Percentiles rank a stretch among this genome's conserved stretches.
Conservation (phyloP, 2,888 invertebrate species). For the Platerodrilus igneus region DNA sequence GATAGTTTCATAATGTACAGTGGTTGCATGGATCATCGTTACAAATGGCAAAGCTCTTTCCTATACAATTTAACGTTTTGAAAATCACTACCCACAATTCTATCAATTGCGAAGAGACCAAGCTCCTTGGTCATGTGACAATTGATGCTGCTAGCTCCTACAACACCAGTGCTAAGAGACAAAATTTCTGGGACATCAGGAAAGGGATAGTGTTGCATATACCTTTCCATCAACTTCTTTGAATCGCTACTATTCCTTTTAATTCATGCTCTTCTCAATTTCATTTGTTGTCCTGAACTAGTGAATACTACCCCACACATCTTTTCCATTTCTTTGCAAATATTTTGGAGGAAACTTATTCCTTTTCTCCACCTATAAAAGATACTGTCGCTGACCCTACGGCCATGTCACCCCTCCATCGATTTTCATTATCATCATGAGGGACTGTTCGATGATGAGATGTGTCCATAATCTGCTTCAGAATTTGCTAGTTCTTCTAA, state of each 20-base stretch:
- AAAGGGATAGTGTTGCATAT: neutral
- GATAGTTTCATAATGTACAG: constrained; percentile 6
- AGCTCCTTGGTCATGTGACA: constrained; percentile 7
- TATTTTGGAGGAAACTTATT: constrained; percentile 1
- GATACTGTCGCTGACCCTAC: constrained; percentile 7
- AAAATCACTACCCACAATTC: constrained; percentile 5
- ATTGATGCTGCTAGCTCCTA: constrained; percentile 7
- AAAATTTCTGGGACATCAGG: neutral
- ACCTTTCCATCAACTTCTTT: neutral
- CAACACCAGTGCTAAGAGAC: constrained; percentile 9
- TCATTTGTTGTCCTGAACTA: constrained; percentile 1
- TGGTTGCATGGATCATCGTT: constrained; percentile 5
- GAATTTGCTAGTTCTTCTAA: constrained; percentile 5
- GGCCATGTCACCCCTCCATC: constrained; percentile 7
- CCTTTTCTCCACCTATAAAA: constrained; percentile 4
- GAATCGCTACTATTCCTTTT: neutral
- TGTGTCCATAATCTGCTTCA: too few relatives aligned
- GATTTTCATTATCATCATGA: constrained; percentile 8
- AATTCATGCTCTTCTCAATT: neutral
- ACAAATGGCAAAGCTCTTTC: constrained; percentile 5
- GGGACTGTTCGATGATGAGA: too few relatives aligned
- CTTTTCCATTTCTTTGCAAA: constrained; percentile 6
- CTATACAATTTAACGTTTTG: constrained; percentile 2
- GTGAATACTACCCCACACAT: constrained; percentile 5
- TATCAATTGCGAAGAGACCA: constrained; percentile 8